These are phyloP conservation scores for Apoda limacodes DNA, from an alignment of 2,888 invertebrate genomes.

Conservation along the genomic window DNA sequence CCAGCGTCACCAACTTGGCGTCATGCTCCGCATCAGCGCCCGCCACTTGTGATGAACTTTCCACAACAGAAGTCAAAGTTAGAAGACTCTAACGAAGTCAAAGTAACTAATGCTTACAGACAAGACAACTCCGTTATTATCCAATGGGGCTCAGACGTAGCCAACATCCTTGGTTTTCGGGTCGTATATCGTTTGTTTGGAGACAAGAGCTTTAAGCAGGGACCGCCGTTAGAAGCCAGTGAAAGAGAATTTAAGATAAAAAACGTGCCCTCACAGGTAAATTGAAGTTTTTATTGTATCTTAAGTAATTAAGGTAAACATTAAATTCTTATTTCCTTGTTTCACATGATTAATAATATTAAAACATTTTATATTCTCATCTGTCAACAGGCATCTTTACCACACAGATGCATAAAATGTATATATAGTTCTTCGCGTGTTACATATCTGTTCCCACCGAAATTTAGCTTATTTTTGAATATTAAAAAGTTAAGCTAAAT, in stretches of 20 bases:
- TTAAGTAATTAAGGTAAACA: conserved; percentile 1
- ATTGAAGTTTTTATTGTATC: conserved; percentile 5
- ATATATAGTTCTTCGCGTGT: no score
- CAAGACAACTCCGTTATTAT: conserved; percentile 90
- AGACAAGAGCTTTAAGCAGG: conserved; percentile 90
- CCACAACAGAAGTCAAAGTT: conserved; percentile 75
- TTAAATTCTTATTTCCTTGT: conserved; percentile 11
- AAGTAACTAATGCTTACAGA: conserved; percentile 86
- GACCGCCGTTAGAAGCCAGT: conserved; percentile 88
- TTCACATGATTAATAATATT: not conserved
- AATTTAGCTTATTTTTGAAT: no score
- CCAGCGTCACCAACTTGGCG: conserved; percentile 59
- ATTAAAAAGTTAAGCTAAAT: no score
- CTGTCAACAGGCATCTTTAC: no score
- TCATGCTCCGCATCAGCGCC: conserved; percentile 70
- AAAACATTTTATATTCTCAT: no score
- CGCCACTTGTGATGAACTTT: conserved; percentile 79
- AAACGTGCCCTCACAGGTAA: conserved; percentile 89
- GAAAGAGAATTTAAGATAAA: conserved; percentile 93
- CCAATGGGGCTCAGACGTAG: conserved; percentile 91
- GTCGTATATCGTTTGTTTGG: conserved; percentile 92
- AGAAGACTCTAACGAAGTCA: conserved; percentile 79
- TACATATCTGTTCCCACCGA: no score
- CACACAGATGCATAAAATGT: no score
- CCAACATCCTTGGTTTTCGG: conserved; percentile 88